Conservation (phyloP, 2,113 vertebrate species). For the Paramisgurnus dabryanus region DNA sequence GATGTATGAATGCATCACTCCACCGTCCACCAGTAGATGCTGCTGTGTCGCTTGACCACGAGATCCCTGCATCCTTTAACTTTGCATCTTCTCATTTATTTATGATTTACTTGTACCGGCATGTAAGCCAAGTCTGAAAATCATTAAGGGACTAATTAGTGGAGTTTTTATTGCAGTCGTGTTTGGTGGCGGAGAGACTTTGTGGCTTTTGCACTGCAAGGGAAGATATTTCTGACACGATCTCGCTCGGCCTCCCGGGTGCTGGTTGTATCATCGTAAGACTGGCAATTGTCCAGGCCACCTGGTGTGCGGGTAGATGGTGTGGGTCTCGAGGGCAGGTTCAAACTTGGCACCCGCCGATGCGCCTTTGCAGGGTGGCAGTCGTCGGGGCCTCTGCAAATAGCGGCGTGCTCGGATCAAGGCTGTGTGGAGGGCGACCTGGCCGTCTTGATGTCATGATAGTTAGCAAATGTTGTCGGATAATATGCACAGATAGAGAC, state of each 20-base stretch:
- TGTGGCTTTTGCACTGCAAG: constrained; percentile 34
- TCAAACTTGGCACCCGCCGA: neutral
- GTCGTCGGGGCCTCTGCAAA: neutral
- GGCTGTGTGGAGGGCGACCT: neutral
- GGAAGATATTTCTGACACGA: constrained; percentile 23
- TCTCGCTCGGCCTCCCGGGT: constrained; percentile 4
- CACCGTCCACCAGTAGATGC: constrained; percentile 18
- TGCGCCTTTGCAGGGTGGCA: neutral
- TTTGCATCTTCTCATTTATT: constrained; percentile 70
- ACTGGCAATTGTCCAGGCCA: constrained; percentile 17
- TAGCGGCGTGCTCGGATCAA: neutral
- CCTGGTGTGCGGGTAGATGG: constrained; percentile 1
- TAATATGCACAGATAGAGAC: neutral
- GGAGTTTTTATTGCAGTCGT: constrained; percentile 43
- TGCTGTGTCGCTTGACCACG: constrained; percentile 33
- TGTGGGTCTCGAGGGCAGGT: constrained; percentile 18
- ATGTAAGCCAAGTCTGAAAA: constrained; percentile 60
- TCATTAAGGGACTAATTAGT: constrained; percentile 72
- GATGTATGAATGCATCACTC: neutral
- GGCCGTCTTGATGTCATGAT: neutral
- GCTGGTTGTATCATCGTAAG: neutral
- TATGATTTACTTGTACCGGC: constrained; percentile 65
- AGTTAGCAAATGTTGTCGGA: neutral
- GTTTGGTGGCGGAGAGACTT: constrained; percentile 33
- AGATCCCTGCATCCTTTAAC: constrained; percentile 58